Conservation (phyloP, 2,888 invertebrate genomes). For the Lampropteryx suffumata region DNA sequence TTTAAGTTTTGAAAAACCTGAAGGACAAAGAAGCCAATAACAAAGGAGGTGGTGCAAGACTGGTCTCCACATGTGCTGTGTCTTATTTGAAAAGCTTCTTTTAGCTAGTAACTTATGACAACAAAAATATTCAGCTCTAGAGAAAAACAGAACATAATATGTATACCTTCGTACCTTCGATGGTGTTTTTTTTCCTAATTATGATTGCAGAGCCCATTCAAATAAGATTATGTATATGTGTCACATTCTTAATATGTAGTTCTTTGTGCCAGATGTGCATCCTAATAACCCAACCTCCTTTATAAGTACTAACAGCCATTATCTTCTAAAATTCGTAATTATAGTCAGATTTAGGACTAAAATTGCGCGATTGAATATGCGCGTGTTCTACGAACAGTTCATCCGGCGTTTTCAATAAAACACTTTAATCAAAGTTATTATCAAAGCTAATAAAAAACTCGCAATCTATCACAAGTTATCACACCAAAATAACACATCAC, state of each 20-base stretch:
- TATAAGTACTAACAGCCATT: constrained; percentile 75
- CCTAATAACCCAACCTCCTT: constrained; percentile 29
- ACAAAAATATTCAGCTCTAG: no score
- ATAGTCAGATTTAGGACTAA: constrained; percentile 48
- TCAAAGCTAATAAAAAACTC: constrained; percentile 51
- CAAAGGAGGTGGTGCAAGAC: constrained; percentile 1
- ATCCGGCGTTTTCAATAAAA: constrained; percentile 56
- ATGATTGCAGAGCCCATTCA: no score
- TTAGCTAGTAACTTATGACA: no score
- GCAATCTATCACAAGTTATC: constrained; percentile 70
- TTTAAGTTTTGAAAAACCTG: constrained; percentile 18
- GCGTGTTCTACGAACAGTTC: constrained; percentile 77
- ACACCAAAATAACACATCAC: constrained; percentile 37
- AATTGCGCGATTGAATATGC: constrained; percentile 38
- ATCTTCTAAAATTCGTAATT: constrained; percentile 50
- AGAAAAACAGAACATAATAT: no score
- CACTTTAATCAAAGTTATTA: constrained; percentile 52
- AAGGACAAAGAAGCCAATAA: constrained; percentile 23
- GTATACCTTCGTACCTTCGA: no score
- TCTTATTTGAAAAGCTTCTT: no score
- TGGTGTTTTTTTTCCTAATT: no score
- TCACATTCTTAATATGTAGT: neutral
- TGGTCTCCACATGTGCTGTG: no score
- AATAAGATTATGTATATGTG: no score
- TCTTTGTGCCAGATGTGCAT: neutral